phyloP scores from a whole-genome alignment of 2,113 vertebrate species.

The Barnardius zonarius region DNA sequence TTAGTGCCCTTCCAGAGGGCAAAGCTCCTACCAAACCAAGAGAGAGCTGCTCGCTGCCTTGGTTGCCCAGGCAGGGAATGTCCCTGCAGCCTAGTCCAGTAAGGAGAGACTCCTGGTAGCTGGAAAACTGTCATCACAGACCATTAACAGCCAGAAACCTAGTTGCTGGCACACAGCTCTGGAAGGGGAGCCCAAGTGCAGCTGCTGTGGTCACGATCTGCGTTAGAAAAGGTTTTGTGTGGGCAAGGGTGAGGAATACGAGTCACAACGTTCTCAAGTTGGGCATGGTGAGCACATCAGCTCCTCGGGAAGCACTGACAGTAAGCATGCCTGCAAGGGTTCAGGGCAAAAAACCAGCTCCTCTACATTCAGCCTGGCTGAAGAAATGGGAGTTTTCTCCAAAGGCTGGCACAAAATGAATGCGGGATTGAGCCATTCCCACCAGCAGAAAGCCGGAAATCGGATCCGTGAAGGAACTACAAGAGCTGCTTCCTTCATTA shows the following conservation, averaged over 20 bases:
- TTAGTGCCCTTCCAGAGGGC: not conserved
- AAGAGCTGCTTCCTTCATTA: not conserved
- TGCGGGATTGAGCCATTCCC: not conserved
- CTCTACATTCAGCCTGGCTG: not conserved
- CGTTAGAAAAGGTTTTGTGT: not conserved
- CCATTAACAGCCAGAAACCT: not conserved
- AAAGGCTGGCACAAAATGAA: not conserved
- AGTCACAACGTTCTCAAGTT: not conserved
- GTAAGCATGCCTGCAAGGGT: not conserved
- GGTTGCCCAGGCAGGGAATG: not conserved
- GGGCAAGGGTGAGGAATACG: not conserved
- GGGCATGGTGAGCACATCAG: fast-evolving
- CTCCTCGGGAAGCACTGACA: not conserved
- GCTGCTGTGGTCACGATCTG: not conserved
- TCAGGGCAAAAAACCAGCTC: not conserved
- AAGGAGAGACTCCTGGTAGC: not conserved
- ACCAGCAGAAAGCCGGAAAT: conserved; percentile 20
- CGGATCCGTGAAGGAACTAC: not conserved
- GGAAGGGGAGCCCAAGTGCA: not conserved
- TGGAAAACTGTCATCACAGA: not conserved
- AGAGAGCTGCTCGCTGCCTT: not conserved
- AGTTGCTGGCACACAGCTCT: not conserved
- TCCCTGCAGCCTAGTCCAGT: not conserved
- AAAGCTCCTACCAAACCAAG: not conserved
- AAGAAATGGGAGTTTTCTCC: not conserved